A percentile compares a stretch with the other conserved stretches of the same genome.
Conservation (phyloP, 2,888 invertebrate species). For the Phalera bucephala region DNA sequence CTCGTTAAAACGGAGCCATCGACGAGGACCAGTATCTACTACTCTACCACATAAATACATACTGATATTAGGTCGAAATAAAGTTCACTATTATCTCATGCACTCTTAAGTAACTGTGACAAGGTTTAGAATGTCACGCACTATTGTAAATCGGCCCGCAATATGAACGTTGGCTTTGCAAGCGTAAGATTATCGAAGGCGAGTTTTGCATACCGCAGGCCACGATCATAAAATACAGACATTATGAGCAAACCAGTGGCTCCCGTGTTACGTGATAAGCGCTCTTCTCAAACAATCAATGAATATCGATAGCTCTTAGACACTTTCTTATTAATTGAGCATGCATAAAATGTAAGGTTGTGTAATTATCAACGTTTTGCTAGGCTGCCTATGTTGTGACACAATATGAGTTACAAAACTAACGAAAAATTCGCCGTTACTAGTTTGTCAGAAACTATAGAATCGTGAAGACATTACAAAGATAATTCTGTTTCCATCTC, state of each 20-base stretch:
- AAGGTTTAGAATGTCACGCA: conserved; percentile 32
- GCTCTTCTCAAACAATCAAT: conserved; percentile 55
- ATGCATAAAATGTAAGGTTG: conserved; percentile 25
- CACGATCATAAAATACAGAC: conserved; percentile 73
- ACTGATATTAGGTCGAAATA: conserved; percentile 16
- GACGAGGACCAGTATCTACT: conserved; percentile 51
- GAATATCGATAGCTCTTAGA: conserved; percentile 48
- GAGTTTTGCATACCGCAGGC: conserved; percentile 75
- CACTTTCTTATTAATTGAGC: conserved; percentile 52
- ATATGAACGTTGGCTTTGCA: conserved; percentile 51
- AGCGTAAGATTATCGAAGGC: conserved; percentile 68
- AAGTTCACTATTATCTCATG: conserved; percentile 1
- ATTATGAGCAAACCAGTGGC: conserved; percentile 65
- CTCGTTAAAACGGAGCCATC: conserved; percentile 51
- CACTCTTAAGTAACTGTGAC: conserved; percentile 20
- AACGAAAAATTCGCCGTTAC: conserved; percentile 1
- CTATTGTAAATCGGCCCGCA: conserved; percentile 31
- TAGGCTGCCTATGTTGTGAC: conserved; percentile 7
- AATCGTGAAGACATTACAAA: too few relatives aligned
- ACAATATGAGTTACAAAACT: not conserved
- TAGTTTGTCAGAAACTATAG: too few relatives aligned
- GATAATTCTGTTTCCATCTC: conserved; percentile 15
- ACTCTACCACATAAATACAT: conserved; percentile 45
- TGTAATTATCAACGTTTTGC: conserved; percentile 18
- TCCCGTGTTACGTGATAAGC: conserved; percentile 72